Conservation (phyloP, 2,113 vertebrate genomes). For the Callaeas wilsoni region DNA sequence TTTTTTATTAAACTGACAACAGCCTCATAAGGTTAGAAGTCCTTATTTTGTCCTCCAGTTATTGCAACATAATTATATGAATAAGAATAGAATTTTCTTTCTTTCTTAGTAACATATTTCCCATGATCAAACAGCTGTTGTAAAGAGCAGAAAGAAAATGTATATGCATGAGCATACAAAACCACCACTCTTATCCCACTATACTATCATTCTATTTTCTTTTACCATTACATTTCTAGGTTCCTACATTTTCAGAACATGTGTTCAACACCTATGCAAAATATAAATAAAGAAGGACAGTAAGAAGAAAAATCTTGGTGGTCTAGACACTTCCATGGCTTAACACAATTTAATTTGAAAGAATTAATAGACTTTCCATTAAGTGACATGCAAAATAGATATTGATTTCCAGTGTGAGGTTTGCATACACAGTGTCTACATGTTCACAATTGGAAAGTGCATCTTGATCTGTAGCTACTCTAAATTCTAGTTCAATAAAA, state of each 20-base stretch:
- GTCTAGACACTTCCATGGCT: neutral
- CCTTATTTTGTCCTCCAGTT: neutral
- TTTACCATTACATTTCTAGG: neutral
- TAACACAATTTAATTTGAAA: neutral
- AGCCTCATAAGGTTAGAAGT: neutral
- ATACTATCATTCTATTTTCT: neutral
- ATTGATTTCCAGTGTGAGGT: neutral
- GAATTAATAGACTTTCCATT: neutral
- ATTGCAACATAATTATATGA: neutral
- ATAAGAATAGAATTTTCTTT: neutral
- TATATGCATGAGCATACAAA: neutral
- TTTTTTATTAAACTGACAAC: neutral
- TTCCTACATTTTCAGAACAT: neutral
- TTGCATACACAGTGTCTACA: neutral
- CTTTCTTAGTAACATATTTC: neutral
- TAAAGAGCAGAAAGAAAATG: neutral
- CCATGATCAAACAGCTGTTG: neutral
- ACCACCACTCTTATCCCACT: neutral
- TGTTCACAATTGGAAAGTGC: neutral
- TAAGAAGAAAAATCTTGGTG: neutral
- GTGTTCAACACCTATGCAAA: neutral
- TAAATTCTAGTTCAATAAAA: neutral
- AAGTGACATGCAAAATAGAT: neutral
- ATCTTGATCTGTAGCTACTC: neutral
- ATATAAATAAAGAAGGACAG: neutral